Percentiles rank a stretch among this genome's conserved stretches.
phyloP scores from a whole-genome alignment of 2,797 vertebrate genomes.

The Vespertilio murinus region DNA sequence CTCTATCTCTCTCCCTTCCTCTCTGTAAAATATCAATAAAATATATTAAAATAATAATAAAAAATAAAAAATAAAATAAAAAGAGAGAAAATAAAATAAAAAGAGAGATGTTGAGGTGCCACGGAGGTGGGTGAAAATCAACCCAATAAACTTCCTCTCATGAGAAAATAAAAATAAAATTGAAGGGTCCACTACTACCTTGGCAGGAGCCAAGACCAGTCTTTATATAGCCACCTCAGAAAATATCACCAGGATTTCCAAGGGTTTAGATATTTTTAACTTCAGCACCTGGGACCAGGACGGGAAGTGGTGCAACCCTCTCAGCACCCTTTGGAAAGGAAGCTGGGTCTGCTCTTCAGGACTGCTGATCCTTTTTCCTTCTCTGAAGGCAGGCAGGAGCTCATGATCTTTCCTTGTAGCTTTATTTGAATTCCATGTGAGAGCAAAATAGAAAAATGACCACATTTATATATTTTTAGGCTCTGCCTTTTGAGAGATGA shows the following conservation, averaged over 20 bases:
- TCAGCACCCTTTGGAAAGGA: conserved; percentile 39
- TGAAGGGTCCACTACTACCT: background rate
- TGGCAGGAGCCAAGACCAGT: background rate
- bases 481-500: background rate
- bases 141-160: conserved; percentile 1
- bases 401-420: background rate
- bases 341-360: background rate
- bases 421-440: background rate
- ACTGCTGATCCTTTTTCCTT: conserved; percentile 46
- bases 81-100: no score
- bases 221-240: conserved; percentile 37
- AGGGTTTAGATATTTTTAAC: conserved; percentile 33
- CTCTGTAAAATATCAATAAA: no score
- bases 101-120: background rate
- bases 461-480: background rate
- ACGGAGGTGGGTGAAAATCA: background rate
- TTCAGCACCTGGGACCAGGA: conserved; percentile 61
- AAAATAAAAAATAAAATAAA: no score
- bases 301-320: background rate
- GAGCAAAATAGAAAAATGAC: background rate
- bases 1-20: no score
- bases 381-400: background rate
- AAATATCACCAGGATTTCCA: conserved; percentile 19
- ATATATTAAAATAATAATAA: no score
- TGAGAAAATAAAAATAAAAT: conserved; percentile 19